Evolutionary conservation across 2,113 vertebrate species (phyloP), one percentile per base, ranked within the genome.

Genomic region (Sterna hirundo): DNA sequence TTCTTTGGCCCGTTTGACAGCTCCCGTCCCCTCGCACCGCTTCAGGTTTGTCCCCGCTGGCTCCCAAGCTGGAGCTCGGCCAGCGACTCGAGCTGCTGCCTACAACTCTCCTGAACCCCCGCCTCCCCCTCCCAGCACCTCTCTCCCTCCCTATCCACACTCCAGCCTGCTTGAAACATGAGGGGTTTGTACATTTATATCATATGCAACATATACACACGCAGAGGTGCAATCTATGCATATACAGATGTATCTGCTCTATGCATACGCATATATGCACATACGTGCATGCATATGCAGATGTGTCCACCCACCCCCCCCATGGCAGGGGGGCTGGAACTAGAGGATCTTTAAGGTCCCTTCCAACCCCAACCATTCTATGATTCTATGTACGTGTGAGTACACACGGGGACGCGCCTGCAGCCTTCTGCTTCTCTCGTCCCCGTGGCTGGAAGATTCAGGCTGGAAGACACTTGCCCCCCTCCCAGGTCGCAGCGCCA

Each of bases 401-500:
- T 51, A 22, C 30, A 34, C 29, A 3, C 1, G 47, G 17, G 8
- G 20, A 8, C 0, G 8, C 32, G 68, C 38, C 17, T 2, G 25
- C 27, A 22, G 2, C 34, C 19, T 55, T 40, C 51, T 46, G 47
- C 70, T 79, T 34, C 69, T 49, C 69, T 32, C 10, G 8, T 47
- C n/a, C 20, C 66, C 12, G 3, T 26, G 16, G 49, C 47, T 74
- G 54, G 32, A 58, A 58, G 30, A 42, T 51, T 60, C 15, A 21
- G 3, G 68, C 26, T 82, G 55, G 34, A 62, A 75, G 88, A 57
- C n/a, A 9, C 38, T 2, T 2, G 5, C 38, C 61, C 11, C 12
- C 16, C 26, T 2, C 16, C 3, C 2, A 18, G 34, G 40, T n/a
- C 30, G 66, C 29, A 40, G 36, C 21, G 78, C 21, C 21, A 8